phyloP scores from a whole-genome alignment of 2,113 vertebrate species.

The Neofelis nebulosa region DNA sequence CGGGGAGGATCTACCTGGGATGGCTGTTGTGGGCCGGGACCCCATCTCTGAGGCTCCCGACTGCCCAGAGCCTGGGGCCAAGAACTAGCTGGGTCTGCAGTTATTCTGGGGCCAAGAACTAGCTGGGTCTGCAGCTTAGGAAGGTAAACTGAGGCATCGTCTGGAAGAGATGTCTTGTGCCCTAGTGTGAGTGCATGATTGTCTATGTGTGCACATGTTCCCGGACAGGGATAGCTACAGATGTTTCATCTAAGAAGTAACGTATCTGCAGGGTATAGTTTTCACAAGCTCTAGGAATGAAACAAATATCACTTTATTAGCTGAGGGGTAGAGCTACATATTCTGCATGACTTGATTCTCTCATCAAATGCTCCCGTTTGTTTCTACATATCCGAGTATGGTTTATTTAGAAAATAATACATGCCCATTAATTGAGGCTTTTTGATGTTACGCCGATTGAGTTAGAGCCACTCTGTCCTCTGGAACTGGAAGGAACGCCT shows the following conservation, averaged over 20 bases:
- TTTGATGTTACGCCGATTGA: not conserved
- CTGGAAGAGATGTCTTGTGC: not conserved
- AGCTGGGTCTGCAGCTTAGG: not conserved
- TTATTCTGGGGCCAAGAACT: not conserved
- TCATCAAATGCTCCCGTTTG: constrained; percentile 53
- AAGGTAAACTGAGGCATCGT: not conserved
- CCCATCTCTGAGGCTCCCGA: not conserved
- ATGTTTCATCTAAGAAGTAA: not conserved
- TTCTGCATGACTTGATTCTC: constrained; percentile 64
- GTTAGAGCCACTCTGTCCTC: not conserved
- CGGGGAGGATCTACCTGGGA: not conserved
- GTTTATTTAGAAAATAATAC: constrained; percentile 65
- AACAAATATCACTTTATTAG: constrained; percentile 45
- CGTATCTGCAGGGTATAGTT: not conserved
- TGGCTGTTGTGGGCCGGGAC: not conserved
- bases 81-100: not conserved
- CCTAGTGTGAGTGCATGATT: not conserved
- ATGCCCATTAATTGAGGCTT: constrained; percentile 53
- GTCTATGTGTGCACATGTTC: not conserved
- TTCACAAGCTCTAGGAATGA: constrained; percentile 33
- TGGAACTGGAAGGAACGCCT: not conserved
- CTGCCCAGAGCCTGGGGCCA: not conserved
- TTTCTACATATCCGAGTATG: constrained; percentile 39
- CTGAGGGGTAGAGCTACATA: not conserved
- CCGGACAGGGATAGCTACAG: not conserved